A percentile compares a stretch with the other conserved stretches of the same genome.
Evolutionary conservation across 2,113 vertebrate species (phyloP).

Genomic region (Bambusicola thoracicus): DNA sequence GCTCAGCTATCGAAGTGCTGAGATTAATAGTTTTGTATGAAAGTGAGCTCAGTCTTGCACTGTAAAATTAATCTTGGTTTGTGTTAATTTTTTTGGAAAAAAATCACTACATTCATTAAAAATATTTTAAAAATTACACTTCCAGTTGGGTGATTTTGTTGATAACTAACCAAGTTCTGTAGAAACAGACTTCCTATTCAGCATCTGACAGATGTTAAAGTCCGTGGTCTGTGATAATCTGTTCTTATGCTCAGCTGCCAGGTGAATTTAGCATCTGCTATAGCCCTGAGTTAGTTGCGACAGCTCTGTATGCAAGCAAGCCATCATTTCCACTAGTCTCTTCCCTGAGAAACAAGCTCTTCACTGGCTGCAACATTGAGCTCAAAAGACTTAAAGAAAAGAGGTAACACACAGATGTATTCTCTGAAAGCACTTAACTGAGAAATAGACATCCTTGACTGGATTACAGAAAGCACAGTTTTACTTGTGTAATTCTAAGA

Average conservation of each 20-base stretch:
- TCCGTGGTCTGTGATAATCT: neutral
- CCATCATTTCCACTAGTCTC: neutral
- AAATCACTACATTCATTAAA: slow-evolving; percentile 59
- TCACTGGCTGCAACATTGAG: neutral
- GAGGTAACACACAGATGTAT: neutral
- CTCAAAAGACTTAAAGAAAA: neutral
- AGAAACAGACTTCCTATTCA: neutral
- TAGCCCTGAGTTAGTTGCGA: neutral
- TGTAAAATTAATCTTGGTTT: slow-evolving; percentile 38
- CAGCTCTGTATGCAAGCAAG: neutral
- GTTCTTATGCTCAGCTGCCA: neutral
- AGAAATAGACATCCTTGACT: neutral
- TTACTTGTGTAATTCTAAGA: neutral
- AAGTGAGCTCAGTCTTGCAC: slow-evolving; percentile 25
- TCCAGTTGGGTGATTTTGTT: neutral
- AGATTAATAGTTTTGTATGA: slow-evolving; percentile 24
- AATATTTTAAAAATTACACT: neutral
- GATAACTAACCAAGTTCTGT: rapidly evolving
- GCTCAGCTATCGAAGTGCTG: neutral
- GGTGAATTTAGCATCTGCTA: neutral
- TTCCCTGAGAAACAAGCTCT: neutral
- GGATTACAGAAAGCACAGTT: neutral
- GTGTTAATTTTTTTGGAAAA: slow-evolving; percentile 24
- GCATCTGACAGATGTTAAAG: neutral
- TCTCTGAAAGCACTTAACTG: neutral